Percentiles rank a stretch among this genome's conserved stretches.
Conservation (phyloP, 2,113 vertebrate species). For the Eolophus roseicapilla region DNA sequence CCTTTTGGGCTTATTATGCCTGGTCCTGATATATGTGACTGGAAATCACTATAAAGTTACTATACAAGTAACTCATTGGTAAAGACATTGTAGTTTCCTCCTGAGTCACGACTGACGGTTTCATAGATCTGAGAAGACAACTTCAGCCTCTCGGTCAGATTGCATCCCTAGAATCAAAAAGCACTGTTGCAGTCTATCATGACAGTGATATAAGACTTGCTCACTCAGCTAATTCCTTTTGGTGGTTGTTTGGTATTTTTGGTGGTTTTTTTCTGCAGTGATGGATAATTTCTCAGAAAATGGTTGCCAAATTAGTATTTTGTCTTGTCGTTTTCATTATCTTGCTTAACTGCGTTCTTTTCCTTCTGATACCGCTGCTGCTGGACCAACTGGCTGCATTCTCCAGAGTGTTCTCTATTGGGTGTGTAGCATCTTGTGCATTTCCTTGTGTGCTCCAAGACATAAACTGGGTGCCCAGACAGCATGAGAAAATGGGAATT, state of each 20-base stretch:
- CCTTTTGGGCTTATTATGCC: not conserved
- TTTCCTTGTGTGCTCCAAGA: not conserved
- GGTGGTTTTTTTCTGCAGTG: not conserved
- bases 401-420: not conserved
- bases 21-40: not conserved
- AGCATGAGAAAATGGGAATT: not conserved
- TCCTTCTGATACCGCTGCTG: not conserved
- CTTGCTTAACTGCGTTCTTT: not conserved
- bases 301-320: accelerated
- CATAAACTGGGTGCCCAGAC: not conserved
- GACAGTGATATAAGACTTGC: not conserved
- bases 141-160: not conserved
- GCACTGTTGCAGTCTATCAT: not conserved
- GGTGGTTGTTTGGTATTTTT: not conserved
- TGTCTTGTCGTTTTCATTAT: not conserved
- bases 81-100: not conserved
- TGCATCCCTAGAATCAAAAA: not conserved
- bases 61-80: not conserved
- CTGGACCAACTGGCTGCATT: not conserved
- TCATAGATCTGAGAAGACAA: not conserved
- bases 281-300: not conserved
- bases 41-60: not conserved
- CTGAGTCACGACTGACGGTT: not conserved
- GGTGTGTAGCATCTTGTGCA: not conserved
- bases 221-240: not conserved